These are phyloP conservation scores for Epiblema foenella DNA, from an alignment of 2,888 invertebrate species.

Conservation along the genomic window DNA sequence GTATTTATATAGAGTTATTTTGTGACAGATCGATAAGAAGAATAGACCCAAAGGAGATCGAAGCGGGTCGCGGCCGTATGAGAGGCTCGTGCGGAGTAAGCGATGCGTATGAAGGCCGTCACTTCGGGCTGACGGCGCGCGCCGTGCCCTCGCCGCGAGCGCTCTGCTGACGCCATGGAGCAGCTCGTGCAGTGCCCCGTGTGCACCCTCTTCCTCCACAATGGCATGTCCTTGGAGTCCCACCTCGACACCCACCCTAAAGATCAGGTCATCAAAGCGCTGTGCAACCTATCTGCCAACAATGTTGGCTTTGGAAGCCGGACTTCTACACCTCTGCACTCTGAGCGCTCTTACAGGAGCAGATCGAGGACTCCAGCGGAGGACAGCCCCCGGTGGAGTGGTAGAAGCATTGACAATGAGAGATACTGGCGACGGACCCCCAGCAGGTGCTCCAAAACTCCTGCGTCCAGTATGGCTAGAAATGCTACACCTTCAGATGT, in stretches of 20 bases:
- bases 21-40: constrained; percentile 82
- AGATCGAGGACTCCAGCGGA: constrained; percentile 74
- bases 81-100: constrained; percentile 71
- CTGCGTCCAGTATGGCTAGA: constrained; percentile 63
- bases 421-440: constrained; percentile 76
- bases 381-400: constrained; percentile 67
- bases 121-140: constrained; percentile 62
- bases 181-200: constrained; percentile 89
- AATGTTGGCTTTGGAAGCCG: constrained; percentile 72
- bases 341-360: constrained; percentile 75
- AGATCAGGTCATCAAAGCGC: constrained; percentile 93
- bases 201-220: constrained; percentile 92
- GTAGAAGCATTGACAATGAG: constrained; percentile 68
- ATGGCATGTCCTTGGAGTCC: constrained; percentile 92
- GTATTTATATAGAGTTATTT: constrained; percentile 73
- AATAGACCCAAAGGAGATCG: constrained; percentile 71
- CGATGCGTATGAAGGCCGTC: constrained; percentile 76
- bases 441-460: constrained; percentile 66
- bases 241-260: constrained; percentile 95
- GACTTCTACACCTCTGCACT: constrained; percentile 71
- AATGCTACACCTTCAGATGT: constrained; percentile 67
- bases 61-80: constrained; percentile 73
- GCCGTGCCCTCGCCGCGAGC: constrained; percentile 49
- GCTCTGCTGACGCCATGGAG: constrained; percentile 66
- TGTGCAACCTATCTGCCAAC: constrained; percentile 83